phyloP scores from a whole-genome alignment of 2,888 invertebrate genomes.

The Tortrix viridana region DNA sequence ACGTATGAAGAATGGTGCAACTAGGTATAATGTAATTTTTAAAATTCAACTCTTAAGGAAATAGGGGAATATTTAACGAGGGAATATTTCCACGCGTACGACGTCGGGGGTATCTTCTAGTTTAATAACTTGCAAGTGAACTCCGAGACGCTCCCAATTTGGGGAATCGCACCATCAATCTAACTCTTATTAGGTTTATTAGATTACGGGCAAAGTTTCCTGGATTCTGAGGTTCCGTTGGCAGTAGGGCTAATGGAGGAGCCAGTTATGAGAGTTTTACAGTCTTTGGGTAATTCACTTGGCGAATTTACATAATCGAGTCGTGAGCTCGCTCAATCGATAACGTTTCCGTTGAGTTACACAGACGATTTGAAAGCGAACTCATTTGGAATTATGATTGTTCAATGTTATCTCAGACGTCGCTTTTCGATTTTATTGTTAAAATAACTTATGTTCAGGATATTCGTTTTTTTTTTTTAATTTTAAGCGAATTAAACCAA shows the following conservation, averaged over 20 bases:
- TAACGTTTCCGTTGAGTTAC: conserved; percentile 15
- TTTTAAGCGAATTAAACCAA: too few species aligned
- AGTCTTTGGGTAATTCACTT: conserved; percentile 27
- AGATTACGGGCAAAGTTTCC: conserved; percentile 31
- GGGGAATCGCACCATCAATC: conserved; percentile 28
- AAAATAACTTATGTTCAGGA: too few species aligned
- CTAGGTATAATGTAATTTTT: too few species aligned
- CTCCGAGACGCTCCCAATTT: conserved; percentile 26
- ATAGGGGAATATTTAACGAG: too few species aligned
- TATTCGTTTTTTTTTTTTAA: too few species aligned
- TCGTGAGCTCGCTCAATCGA: conserved; percentile 24
- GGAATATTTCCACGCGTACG: too few species aligned
- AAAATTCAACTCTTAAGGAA: too few species aligned
- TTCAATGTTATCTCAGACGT: not conserved
- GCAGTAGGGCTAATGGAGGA: conserved; percentile 18
- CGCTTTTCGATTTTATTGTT: too few species aligned
- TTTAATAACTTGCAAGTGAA: conserved; percentile 23
- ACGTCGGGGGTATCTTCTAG: not conserved
- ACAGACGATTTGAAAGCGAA: conserved; percentile 7
- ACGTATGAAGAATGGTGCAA: too few species aligned
- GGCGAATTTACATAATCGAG: conserved; percentile 33
- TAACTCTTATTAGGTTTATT: conserved; percentile 33
- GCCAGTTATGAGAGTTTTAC: conserved; percentile 37
- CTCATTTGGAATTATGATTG: conserved; percentile 11
- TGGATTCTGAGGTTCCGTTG: conserved; percentile 17